Base-by-base conservation (phyloP, 2,113 vertebrate species). In the Spizaetus ornatus region DNA sequence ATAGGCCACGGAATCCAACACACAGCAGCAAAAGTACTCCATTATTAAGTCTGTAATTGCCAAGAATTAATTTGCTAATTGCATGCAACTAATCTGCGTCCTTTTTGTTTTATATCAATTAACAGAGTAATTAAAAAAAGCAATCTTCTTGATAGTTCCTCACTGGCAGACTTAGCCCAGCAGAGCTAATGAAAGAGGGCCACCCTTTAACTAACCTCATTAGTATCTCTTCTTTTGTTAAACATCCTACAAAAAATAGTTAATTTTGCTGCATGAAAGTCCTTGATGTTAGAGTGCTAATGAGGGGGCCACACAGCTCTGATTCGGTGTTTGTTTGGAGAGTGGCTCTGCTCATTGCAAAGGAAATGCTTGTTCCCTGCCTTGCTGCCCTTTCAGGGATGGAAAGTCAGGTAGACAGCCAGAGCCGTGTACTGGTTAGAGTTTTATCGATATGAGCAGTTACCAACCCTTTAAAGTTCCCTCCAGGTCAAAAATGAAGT, bases 21-120 rank as follows among this genome's bases (percentile, higher is more conserved):
- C 71, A 88, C 79, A 97, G 97, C 98, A 97, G 77, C 93, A 97
- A 98, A 98, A 97, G 98, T 98, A 95, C 97, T 98, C 98, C 98
- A 97, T 98, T 98, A 98, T 98, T 98, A 98, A 98, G 99, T 98
- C 98, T 98, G 98, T 98, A 98, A 99, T 98, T 99, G 98, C 98
- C 96, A 97, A 98, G 98, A 98, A 99, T 98, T 98, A 98, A 98
- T 99, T 99, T 98, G 98, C 98, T 99, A 99, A 99, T 99, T 99
- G 98, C 98, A 98, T 97, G 98, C 99, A 98, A 99, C 99, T 99
- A 99, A 99, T 98, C 98, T 98, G 98, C 88, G 77, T 97, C 98
- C 98, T 98, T 98, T 99, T 99, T 99, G 99, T 99, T 99, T 99
- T 98, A 98, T 98, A 98, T 99, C 99, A 99, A 99, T 99, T 99